Percentiles rank a stretch among this genome's conserved stretches.
Evolutionary conservation across 2,888 invertebrate genomes (phyloP).

Genomic region (Incurvaria masculella): DNA sequence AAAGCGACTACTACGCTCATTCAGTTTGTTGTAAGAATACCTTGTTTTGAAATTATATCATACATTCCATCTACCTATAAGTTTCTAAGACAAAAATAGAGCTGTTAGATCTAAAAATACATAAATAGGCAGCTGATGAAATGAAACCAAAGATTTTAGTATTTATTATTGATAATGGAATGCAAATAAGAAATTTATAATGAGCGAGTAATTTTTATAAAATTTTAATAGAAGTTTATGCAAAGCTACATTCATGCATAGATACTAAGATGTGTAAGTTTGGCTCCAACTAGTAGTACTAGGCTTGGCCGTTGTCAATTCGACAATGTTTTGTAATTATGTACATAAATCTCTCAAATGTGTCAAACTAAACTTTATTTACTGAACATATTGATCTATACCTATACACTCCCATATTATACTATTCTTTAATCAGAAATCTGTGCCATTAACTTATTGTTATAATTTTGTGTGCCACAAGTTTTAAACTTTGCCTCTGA

Average conservation of each 20-base stretch:
- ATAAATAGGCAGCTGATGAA: slow-evolving; percentile 32
- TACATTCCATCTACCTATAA: background rate
- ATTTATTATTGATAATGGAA: slow-evolving; percentile 17
- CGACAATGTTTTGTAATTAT: background rate
- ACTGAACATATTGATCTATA: too few species aligned
- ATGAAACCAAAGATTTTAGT: slow-evolving; percentile 50
- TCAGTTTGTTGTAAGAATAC: background rate
- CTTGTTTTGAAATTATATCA: background rate
- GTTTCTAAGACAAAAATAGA: background rate
- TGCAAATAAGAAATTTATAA: background rate
- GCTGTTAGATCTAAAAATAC: background rate
- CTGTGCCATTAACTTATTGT: too few species aligned
- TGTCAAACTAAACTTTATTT: background rate
- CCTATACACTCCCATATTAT: too few species aligned
- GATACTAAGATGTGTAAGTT: background rate
- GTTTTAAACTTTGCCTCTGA: too few species aligned
- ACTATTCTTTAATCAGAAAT: too few species aligned
- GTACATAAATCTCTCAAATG: background rate
- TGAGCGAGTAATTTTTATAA: background rate
- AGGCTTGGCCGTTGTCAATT: background rate
- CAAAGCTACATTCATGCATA: background rate
- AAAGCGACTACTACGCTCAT: too few species aligned
- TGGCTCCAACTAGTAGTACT: background rate
- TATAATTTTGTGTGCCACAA: too few species aligned
- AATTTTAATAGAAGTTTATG: background rate